Percentiles rank a stretch among this genome's conserved stretches.
Conservation (phyloP, 2,113 vertebrate species). For the Cynocephalus volans region DNA sequence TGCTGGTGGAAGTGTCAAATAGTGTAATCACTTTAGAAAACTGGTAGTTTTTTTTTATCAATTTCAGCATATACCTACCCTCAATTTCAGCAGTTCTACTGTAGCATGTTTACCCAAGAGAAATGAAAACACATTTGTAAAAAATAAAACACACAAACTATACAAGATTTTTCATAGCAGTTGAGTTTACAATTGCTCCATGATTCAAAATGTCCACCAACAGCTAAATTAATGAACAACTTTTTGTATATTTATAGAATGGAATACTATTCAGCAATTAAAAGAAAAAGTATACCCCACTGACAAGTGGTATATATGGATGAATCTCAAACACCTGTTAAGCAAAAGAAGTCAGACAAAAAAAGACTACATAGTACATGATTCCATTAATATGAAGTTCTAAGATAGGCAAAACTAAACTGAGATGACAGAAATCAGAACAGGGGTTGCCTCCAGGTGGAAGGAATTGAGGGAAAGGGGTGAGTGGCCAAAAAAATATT, state of each 20-base stretch:
- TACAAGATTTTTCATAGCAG: not conserved
- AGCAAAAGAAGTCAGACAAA: not conserved
- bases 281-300: not conserved
- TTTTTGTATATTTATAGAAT: not conserved
- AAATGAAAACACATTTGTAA: not conserved
- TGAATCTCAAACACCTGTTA: not conserved
- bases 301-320: not conserved
- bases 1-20: not conserved
- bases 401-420: not conserved
- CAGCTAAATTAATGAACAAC: not conserved
- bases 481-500: not conserved
- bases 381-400: not conserved
- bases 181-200: not conserved
- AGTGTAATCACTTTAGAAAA: not conserved
- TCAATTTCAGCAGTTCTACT: not conserved
- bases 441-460: not conserved
- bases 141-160: not conserved
- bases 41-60: not conserved
- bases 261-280: not conserved
- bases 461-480: not conserved
- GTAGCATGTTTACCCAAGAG: not conserved
- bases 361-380: not conserved
- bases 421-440: not conserved
- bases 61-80: not conserved
- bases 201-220: not conserved